Percentiles rank a stretch among this genome's conserved stretches.
phyloP scores from a whole-genome alignment of 1,140 invertebrate genomes.

The Drosophila nigrodunni region DNA sequence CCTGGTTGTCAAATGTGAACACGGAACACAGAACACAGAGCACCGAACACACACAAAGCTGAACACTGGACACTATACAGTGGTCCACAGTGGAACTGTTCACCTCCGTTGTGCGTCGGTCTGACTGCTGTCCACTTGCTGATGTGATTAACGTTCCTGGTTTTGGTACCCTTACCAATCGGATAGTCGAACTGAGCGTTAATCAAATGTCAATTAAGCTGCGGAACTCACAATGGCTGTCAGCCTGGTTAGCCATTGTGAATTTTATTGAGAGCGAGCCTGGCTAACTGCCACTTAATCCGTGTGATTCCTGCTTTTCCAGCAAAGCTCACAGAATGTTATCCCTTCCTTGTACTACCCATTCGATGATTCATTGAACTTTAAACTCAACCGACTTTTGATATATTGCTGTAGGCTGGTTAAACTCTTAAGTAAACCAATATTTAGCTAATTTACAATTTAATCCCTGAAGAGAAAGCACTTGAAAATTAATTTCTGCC shows the following conservation, averaged over 20 bases:
- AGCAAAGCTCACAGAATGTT: background rate
- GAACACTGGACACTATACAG: too few species aligned
- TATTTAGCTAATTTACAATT: too few species aligned
- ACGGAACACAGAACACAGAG: background rate
- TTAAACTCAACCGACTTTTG: background rate
- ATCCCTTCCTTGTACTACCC: background rate
- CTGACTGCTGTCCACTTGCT: constrained; percentile 34
- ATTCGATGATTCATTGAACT: background rate
- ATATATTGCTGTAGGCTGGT: background rate
- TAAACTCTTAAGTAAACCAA: too few species aligned
- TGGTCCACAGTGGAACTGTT: too few species aligned
- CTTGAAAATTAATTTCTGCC: too few species aligned
- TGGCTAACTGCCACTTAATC: constrained; percentile 8
- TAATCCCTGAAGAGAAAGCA: background rate
- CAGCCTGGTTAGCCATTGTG: constrained; percentile 11
- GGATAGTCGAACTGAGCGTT: constrained; percentile 46
- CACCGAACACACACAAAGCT: background rate
- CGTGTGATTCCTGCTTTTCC: background rate
- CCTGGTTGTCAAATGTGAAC: constrained; percentile 12
- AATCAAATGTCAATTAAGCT: constrained; percentile 76
- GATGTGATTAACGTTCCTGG: constrained; percentile 58
- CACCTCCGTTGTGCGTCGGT: background rate
- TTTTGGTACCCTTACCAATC: constrained; percentile 1
- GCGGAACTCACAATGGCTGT: constrained; percentile 57
- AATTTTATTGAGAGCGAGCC: constrained; percentile 5